Evolutionary conservation across 2,113 vertebrate species (phyloP), one percentile per base, ranked within the genome.

Genomic region (Cynocephalus volans): DNA sequence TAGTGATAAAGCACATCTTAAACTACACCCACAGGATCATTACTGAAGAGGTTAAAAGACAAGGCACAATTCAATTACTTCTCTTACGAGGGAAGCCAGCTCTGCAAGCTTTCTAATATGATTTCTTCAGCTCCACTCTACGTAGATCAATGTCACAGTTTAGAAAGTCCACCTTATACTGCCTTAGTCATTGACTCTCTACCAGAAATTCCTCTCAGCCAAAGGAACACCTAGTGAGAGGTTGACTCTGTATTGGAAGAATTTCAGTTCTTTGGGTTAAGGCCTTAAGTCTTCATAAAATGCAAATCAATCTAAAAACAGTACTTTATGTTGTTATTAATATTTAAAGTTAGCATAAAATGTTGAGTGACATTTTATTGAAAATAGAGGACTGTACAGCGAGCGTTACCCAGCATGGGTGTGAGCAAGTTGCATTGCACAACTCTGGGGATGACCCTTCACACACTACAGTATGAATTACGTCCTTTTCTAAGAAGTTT

Each of bases 121-220:
- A 31, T 76, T 70, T 50, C 28, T 70, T 50, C 18, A 69, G 26
- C 1, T 87, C 17, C 36, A 9, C 28, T 83, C 31, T 45, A 73
- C 80, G 41, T 45, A 76, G 4, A 70, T 81, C 76, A 69, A 1
- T 87, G 33, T 50, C 45, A 54, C 69, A 82, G 2, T 56, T 89
- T 6, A 17, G 21, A 70, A 69, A 54, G 72, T 36, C 13, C 11
- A 65, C 65, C n/a, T 69, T 41, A 48, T 21, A 15, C 45, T 81
- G n/a, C 24, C 54, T 52, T 58, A 24, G 28, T 64, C 24, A 60
- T 45, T 83, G 73, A 31, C 60, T 94, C 12, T 60, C 62, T 64
- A n/a, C 48, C 80, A 86, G 41, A 72, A 95, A 90, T 92, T 52
- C 21, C 65, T 83, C 41, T 88, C 52, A 84, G 12, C 50, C 69